Evolutionary conservation across 2,888 invertebrate genomes (phyloP).

Genomic region (Drosophila koepferae): DNA sequence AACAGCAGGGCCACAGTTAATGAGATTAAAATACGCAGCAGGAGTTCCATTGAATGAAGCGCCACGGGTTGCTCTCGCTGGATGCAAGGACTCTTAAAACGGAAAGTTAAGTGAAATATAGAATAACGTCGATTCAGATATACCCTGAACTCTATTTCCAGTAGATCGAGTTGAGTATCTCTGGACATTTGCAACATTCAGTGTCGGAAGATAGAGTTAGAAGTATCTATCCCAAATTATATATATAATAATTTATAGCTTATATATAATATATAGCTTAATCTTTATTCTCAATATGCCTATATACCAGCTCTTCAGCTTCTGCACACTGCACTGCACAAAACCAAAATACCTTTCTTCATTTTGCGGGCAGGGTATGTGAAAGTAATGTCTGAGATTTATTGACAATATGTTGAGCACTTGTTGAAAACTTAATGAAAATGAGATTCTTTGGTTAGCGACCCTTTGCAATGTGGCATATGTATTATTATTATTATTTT

Average conservation of each 20-base stretch:
- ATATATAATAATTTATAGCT: too few relatives aligned
- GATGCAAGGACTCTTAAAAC: constrained; percentile 31
- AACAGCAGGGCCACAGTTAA: constrained; percentile 67
- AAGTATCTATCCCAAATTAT: neutral
- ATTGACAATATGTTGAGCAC: neutral
- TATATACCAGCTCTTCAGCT: neutral
- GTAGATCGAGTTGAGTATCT: too few relatives aligned
- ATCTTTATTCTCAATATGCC: neutral
- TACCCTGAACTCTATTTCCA: neutral
- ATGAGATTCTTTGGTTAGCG: neutral
- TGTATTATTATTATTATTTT: too few relatives aligned
- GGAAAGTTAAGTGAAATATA: neutral
- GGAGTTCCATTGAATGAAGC: constrained; percentile 60
- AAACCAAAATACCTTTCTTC: neutral
- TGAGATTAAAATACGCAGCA: constrained; percentile 80
- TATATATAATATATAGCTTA: neutral
- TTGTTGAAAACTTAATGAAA: constrained; percentile 4
- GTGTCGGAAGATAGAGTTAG: too few relatives aligned
- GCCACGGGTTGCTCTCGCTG: constrained; percentile 56
- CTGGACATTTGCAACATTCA: neutral
- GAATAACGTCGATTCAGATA: neutral
- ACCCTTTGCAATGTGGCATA: neutral
- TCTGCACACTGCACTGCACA: neutral
- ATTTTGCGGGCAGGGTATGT: neutral
- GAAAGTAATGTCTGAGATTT: neutral